Percentiles rank a stretch among this genome's conserved stretches.
Evolutionary conservation across 2,888 invertebrate genomes (phyloP).

Genomic region (Drosophila peninsularis): DNA sequence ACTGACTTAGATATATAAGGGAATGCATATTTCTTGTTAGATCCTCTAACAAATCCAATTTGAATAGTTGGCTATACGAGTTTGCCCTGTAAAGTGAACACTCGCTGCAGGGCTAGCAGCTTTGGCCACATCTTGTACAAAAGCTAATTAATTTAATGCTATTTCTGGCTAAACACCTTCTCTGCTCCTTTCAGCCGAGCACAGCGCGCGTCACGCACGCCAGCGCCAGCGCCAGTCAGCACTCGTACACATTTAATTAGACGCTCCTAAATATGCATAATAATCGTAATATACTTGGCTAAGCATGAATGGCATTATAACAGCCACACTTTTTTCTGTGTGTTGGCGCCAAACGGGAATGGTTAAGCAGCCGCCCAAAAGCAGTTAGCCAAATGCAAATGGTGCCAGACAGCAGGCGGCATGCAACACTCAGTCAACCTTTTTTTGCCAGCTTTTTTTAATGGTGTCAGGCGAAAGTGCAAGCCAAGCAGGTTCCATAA

Average conservation of each 20-base stretch:
- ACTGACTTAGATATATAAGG: background rate
- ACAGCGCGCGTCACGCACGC: constrained; percentile 37
- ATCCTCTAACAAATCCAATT: background rate
- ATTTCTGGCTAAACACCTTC: constrained; percentile 36
- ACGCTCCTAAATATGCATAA: constrained; percentile 66
- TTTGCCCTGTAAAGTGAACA: background rate
- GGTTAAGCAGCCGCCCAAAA: constrained; percentile 6
- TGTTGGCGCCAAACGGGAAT: background rate
- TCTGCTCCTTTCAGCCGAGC: background rate
- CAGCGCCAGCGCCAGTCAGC: constrained; percentile 8
- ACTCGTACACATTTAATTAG: constrained; percentile 68
- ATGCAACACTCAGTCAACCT: constrained; percentile 32
- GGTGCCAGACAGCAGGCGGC: constrained; percentile 8
- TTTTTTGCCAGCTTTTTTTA: constrained; percentile 33
- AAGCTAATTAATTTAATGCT: constrained; percentile 67
- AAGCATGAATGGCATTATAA: constrained; percentile 51
- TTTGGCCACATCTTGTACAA: constrained; percentile 13
- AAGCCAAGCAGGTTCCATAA: constrained; percentile 68
- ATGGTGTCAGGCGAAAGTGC: constrained; percentile 68
- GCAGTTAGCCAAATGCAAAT: constrained; percentile 1
- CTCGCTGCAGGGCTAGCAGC: background rate
- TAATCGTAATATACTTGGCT: constrained; percentile 51
- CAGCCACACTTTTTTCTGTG: background rate
- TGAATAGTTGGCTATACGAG: background rate
- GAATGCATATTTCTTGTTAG: background rate